Percentiles rank a stretch among this genome's conserved stretches.
phyloP scores from a whole-genome alignment of 1,140 invertebrate genomes.

The Halesus radiatus region DNA sequence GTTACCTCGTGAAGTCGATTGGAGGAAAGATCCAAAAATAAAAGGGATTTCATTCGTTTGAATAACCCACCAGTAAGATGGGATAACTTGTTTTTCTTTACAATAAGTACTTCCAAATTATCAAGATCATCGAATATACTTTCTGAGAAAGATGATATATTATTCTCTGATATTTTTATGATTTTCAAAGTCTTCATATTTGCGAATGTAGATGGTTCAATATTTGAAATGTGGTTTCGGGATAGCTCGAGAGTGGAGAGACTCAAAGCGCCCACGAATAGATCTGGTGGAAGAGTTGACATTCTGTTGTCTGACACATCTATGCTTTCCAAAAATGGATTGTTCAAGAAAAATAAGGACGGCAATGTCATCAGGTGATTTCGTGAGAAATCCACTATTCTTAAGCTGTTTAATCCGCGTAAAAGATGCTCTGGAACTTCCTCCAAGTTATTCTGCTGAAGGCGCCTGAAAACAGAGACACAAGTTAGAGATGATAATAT shows the following conservation, averaged over 20 bases:
- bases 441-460: constrained; percentile 82
- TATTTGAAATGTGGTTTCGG: constrained; percentile 71
- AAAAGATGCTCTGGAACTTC: constrained; percentile 79
- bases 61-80: constrained; percentile 62
- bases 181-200: constrained; percentile 72
- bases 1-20: constrained; percentile 51
- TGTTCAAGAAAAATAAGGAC: constrained; percentile 74
- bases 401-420: constrained; percentile 74
- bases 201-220: constrained; percentile 72
- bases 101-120: constrained; percentile 71
- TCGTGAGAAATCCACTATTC: constrained; percentile 81
- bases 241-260: constrained; percentile 74
- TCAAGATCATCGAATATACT: constrained; percentile 71
- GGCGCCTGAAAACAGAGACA: constrained; percentile 66
- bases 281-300: constrained; percentile 69
- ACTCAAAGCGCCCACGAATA: constrained; percentile 70
- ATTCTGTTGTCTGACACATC: constrained; percentile 81
- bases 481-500: too few species aligned
- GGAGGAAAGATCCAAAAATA: constrained; percentile 63
- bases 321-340: constrained; percentile 75
- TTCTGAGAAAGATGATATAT: constrained; percentile 71
- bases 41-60: constrained; percentile 62
- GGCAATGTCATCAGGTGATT: constrained; percentile 78
- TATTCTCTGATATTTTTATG: constrained; percentile 75
- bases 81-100: constrained; percentile 73